Evolutionary conservation across 1,140 invertebrate genomes (phyloP), one percentile per base, ranked within the genome.

Genomic region (Rhizoglyphus robini): DNA sequence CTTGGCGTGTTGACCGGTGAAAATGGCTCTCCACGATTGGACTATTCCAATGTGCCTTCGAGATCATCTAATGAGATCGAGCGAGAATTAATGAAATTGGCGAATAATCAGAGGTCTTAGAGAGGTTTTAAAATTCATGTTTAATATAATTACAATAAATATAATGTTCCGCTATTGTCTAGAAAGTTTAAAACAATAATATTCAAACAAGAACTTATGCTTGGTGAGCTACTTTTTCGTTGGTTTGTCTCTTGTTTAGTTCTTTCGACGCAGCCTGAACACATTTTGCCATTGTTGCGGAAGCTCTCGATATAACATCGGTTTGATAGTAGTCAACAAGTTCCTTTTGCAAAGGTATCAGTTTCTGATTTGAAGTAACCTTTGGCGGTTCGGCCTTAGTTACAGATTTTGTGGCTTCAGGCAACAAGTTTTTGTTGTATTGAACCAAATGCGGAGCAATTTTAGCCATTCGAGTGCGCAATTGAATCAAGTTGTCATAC

Each of bases 291-390:
- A 99, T 99, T 32, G 94, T 98, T 65, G 87, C 84, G 18, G 95
- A 98, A n/a, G 95, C 90, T 74, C 95, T 81, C 65, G 88, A 91
- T 71, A 99, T 92, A 4, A 86, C 79, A 76, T 99, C 90, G 11
- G 96, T 99, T 92, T 99, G 97, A 77, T 90, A 99, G 79, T 90
- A 99, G 75, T 99, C 93, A 76, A 89, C 85, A 36, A 99, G 78
- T 54, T 83, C 79, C 74, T 86, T 87, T 64, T 88, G 80, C 69
- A 86, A 83, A 0, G 95, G 82, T 68, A 87, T 84, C 36, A 96
- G 73, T 36, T 84, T 81, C 30, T 82, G 78, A 66, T 77, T 76
- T 8, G 79, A 76, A 13, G 84, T 74, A 0, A 81, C 74, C 41
- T 48, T 34, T 11, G 27, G 13, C 25, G 34, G 1, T 31, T 65